Conservation (phyloP, 2,797 vertebrate genomes). For the Denticeps clupeoides region DNA sequence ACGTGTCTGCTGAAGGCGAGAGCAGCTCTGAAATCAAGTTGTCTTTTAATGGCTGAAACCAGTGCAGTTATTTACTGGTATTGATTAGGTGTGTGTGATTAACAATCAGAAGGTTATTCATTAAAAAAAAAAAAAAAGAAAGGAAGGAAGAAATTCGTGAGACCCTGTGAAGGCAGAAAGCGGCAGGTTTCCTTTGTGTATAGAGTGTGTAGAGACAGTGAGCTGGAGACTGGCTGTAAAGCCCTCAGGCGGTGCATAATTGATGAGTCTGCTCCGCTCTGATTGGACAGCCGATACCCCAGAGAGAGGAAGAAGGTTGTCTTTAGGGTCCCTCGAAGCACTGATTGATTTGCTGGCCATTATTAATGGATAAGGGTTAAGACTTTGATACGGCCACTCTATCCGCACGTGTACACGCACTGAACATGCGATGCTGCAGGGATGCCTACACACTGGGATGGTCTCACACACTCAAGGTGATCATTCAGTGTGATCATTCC, state of each 20-base stretch:
- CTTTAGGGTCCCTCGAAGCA: constrained; percentile 33
- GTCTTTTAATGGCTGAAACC: too few species aligned
- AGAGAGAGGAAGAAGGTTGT: constrained; percentile 30
- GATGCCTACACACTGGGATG: background rate
- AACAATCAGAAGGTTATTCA: too few species aligned
- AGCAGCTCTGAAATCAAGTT: too few species aligned
- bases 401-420: constrained; percentile 12
- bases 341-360: constrained; percentile 50
- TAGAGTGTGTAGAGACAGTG: background rate
- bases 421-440: background rate
- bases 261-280: constrained; percentile 19
- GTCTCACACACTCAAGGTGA: background rate
- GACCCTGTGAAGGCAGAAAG: too few species aligned
- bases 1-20: too few species aligned
- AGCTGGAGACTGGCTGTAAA: constrained; percentile 3
- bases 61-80: background rate
- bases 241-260: constrained; percentile 28
- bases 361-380: constrained; percentile 47
- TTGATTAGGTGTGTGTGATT: too few species aligned
- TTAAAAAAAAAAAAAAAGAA: too few species aligned
- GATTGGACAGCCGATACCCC: constrained; percentile 19
- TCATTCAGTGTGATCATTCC: too few species aligned
- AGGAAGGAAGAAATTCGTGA: too few species aligned
- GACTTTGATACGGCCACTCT: constrained; percentile 37
- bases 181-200: too few species aligned